Evolutionary conservation across 2,797 vertebrate genomes (phyloP).

Genomic region (Gymnocypris eckloni): DNA sequence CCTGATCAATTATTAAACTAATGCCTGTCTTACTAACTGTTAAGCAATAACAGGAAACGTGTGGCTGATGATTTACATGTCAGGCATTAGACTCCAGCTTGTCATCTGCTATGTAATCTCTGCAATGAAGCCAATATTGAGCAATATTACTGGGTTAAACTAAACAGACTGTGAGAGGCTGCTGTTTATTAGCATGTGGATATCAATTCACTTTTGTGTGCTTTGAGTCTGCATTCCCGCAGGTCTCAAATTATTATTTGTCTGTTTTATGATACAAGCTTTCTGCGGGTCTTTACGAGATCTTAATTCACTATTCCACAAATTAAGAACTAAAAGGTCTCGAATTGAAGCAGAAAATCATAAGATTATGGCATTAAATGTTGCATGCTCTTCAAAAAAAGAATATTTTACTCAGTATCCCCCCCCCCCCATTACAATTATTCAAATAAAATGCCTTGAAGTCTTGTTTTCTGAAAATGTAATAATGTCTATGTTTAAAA

Average conservation of each 20-base stretch:
- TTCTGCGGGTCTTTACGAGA: not conserved
- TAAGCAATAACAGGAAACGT: slow-evolving; percentile 1
- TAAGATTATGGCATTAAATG: not conserved
- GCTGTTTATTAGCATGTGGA: not conserved
- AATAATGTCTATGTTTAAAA: not conserved
- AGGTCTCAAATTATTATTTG: not conserved
- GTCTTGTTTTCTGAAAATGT: not conserved
- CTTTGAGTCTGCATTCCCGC: not conserved
- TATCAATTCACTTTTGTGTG: not conserved
- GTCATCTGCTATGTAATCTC: not conserved
- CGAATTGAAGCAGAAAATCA: not conserved
- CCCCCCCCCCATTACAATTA: not conserved
- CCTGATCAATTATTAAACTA: not conserved
- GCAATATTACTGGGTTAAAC: not conserved
- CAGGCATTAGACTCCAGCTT: not conserved
- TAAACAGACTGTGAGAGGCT: not conserved
- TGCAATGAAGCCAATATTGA: not conserved
- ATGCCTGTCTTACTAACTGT: not conserved
- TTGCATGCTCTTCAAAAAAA: not conserved
- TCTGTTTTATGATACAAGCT: not conserved
- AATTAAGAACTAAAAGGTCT: not conserved
- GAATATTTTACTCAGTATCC: too few species aligned
- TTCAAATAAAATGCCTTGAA: not conserved
- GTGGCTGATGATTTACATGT: slow-evolving; percentile 16
- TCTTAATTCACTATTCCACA: not conserved